Base-by-base conservation (phyloP, 2,888 invertebrate genomes). In the Dusona sp. region DNA sequence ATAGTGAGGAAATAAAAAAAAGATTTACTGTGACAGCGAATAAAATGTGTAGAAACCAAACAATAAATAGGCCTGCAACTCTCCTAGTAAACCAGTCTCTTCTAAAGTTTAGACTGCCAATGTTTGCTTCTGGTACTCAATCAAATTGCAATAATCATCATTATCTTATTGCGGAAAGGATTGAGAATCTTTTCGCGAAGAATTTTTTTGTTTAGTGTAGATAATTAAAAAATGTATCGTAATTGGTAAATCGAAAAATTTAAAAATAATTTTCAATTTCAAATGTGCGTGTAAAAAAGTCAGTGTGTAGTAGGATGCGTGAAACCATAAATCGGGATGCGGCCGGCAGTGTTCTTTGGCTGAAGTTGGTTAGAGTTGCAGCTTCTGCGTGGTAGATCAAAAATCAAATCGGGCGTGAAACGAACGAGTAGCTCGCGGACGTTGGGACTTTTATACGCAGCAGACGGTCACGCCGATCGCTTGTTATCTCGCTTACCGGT, bases 361-460 rank as follows among this genome's bases (percentile, higher is more conserved):
- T n/a, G 22, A 57, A 42, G 80, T 42, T 75, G 75, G 22, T 77
- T 83, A 77, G 57, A 83, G 86, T 77, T 68, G 86, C 61, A 86
- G 86, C 86, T 86, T 84, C 80, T 86, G 86, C 80, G 74, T 86
- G 86, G 86, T 81, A 86, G 84, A 87, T 87, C 83, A 89, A 89
- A 89, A 89, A 88, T 89, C 80, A 87, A 89, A 88, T 89, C 88
- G 87, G 87, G 86, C 87, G 89, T 89, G 89, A 88, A 89, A 89
- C 88, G 89, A 89, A 87, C 85, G 87, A 83, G 87, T 84, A 87
- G 87, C 86, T 74, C 74, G 57, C 13, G 57, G 68, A 65, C 65
- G 81, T 67, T 74, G 74, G 85, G 87, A 78, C 83, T 89, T 68
- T 67, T 57, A 61, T 51, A 57, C 67, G 65, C 42, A 84, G 88